These are phyloP conservation scores for Macrophya annulata DNA, from an alignment of 2,888 invertebrate genomes.

Conservation along the genomic window DNA sequence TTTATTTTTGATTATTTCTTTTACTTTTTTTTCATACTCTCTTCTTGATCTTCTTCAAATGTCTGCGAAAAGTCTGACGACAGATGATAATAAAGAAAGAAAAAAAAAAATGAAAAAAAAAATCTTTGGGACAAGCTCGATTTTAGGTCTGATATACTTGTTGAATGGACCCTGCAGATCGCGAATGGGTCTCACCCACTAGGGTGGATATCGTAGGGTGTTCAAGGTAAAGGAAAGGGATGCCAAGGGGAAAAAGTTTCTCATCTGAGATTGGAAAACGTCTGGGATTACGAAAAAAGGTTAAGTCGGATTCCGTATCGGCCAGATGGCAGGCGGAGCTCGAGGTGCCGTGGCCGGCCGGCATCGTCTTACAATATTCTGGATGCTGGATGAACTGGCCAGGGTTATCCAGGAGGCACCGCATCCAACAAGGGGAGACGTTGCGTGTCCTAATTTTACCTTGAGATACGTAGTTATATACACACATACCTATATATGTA, in stretches of 20 bases:
- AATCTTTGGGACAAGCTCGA: conserved; percentile 66
- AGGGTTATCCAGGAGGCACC: neutral
- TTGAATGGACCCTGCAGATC: conserved; percentile 65
- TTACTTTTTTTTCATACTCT: neutral
- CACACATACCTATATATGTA: neutral
- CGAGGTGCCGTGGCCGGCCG: conserved; percentile 61
- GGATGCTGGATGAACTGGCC: conserved; percentile 20
- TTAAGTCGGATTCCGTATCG: conserved; percentile 75
- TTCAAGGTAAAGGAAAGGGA: conserved; percentile 51
- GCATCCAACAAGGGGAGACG: neutral
- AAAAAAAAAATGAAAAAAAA: conserved; percentile 21
- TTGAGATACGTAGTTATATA: too few species aligned
- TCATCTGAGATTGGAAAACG: conserved; percentile 71
- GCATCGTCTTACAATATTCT: neutral
- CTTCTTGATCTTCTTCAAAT: neutral
- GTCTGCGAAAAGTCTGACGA: conserved; percentile 41
- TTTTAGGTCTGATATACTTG: conserved; percentile 70
- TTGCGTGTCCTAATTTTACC: conserved; percentile 38
- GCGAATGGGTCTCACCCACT: conserved; percentile 34
- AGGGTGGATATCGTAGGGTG: conserved; percentile 40
- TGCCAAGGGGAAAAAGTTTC: conserved; percentile 59
- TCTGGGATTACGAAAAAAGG: conserved; percentile 73
- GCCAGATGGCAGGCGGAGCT: conserved; percentile 73
- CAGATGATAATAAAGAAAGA: neutral
- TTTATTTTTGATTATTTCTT: neutral